A percentile compares a stretch with the other conserved stretches of the same genome.
phyloP scores from a whole-genome alignment of 2,888 invertebrate genomes.

The Proisotoma minuta region DNA sequence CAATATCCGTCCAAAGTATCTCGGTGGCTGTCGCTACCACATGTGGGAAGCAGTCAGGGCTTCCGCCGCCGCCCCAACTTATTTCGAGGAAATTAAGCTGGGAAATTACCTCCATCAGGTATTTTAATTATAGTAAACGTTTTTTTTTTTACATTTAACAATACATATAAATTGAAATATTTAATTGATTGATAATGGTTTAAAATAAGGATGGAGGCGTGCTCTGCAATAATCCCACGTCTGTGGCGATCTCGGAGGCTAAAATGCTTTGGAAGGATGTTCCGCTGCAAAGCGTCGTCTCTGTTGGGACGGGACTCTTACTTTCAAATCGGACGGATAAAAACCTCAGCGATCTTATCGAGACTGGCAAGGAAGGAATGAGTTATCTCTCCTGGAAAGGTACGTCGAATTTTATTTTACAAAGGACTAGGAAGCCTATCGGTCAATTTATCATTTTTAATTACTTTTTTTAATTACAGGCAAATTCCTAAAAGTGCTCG shows the following conservation, averaged over 20 bases:
- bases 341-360: conserved; percentile 24
- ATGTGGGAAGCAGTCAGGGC: conserved; percentile 83
- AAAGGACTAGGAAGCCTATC: neutral
- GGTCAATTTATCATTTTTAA: neutral
- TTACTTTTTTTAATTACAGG: conserved; percentile 63
- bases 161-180: neutral
- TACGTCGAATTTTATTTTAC: neutral
- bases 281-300: conserved; percentile 71
- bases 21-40: conserved; percentile 64
- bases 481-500: conserved; percentile 73
- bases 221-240: conserved; percentile 81
- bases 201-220: conserved; percentile 71
- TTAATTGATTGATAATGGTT: too few species aligned
- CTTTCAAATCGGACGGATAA: conserved; percentile 36
- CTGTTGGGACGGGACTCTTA: conserved; percentile 65
- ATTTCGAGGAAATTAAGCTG: conserved; percentile 75
- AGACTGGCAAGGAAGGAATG: conserved; percentile 17
- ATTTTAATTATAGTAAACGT: conserved; percentile 4
- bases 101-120: conserved; percentile 67
- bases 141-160: conserved; percentile 1
- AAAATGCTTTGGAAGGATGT: conserved; percentile 68
- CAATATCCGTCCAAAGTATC: conserved; percentile 64
- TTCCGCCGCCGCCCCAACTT: conserved; percentile 85
- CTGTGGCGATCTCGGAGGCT: conserved; percentile 82
- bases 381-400: conserved; percentile 30